Conservation (phyloP, 2,113 vertebrate genomes). For the Callorhinus ursinus region DNA sequence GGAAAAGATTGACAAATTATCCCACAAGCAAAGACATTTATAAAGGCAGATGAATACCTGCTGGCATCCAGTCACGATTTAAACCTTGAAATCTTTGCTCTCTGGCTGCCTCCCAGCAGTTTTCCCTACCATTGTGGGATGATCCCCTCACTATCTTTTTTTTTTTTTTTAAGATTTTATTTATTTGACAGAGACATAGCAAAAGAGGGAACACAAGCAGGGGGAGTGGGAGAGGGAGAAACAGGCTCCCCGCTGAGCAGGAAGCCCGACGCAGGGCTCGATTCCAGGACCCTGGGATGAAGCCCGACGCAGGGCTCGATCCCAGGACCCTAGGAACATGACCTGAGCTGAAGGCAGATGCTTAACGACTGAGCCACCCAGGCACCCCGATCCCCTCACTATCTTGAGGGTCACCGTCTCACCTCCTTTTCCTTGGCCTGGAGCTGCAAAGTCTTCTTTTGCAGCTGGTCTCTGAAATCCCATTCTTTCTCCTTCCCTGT, state of each 20-base stretch:
- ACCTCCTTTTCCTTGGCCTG: slow-evolving; percentile 86
- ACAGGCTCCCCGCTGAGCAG: too few species aligned
- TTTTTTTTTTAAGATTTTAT: too few species aligned
- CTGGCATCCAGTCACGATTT: background rate
- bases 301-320: too few species aligned
- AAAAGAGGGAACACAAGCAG: too few species aligned
- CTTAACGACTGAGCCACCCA: too few species aligned
- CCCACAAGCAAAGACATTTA: background rate
- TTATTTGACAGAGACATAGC: too few species aligned
- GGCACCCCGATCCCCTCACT: background rate
- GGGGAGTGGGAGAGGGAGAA: too few species aligned
- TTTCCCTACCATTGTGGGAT: background rate
- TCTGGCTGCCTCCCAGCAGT: background rate
- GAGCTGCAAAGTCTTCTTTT: slow-evolving; percentile 81
- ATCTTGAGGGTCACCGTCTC: slow-evolving; percentile 63
- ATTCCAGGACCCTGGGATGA: too few species aligned
- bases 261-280: too few species aligned
- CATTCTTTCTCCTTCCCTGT: slow-evolving; percentile 70
- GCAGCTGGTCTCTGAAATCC: slow-evolving; percentile 79
- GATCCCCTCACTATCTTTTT: background rate
- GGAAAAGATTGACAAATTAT: background rate
- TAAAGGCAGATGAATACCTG: background rate
- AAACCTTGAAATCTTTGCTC: background rate
- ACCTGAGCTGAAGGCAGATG: too few species aligned
- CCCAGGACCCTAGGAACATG: too few species aligned